These are phyloP conservation scores for Pantala flavescens DNA, from an alignment of 1,140 invertebrate genomes.

Conservation along the genomic window DNA sequence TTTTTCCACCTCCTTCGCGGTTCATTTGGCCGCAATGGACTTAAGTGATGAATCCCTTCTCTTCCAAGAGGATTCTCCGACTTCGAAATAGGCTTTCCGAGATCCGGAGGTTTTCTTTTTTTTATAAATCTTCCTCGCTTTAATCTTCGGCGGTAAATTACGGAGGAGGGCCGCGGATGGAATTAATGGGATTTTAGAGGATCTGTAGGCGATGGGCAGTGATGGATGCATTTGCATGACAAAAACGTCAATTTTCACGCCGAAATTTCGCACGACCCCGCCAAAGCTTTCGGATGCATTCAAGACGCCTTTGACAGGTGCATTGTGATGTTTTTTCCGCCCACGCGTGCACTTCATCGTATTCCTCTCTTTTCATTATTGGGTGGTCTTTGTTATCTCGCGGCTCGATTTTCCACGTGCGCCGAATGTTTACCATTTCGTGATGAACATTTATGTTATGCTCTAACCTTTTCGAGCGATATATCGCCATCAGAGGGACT, in stretches of 20 bases:
- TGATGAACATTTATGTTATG: too few relatives aligned
- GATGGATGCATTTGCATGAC: slow-evolving; percentile 5
- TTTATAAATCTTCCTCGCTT: too few relatives aligned
- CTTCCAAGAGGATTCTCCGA: too few relatives aligned
- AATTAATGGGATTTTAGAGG: not conserved
- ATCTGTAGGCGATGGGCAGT: not conserved
- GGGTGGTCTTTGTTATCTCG: not conserved
- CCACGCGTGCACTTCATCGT: not conserved
- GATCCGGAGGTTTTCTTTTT: not conserved
- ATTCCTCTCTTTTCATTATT: not conserved
- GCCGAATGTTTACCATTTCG: too few relatives aligned
- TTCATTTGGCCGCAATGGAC: not conserved
- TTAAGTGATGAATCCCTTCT: too few relatives aligned
- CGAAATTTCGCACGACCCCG: not conserved
- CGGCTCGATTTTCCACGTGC: too few relatives aligned
- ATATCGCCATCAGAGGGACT: too few relatives aligned
- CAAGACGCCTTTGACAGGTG: not conserved
- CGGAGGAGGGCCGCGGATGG: not conserved
- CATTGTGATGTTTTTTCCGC: not conserved
- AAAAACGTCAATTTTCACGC: slow-evolving; percentile 1
- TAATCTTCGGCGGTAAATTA: not conserved
- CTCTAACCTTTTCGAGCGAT: too few relatives aligned
- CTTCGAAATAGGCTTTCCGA: too few relatives aligned
- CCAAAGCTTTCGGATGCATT: not conserved
- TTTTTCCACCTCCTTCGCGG: not conserved